Base-by-base conservation (phyloP, 2,113 vertebrate species). In the Rattus rattus region DNA sequence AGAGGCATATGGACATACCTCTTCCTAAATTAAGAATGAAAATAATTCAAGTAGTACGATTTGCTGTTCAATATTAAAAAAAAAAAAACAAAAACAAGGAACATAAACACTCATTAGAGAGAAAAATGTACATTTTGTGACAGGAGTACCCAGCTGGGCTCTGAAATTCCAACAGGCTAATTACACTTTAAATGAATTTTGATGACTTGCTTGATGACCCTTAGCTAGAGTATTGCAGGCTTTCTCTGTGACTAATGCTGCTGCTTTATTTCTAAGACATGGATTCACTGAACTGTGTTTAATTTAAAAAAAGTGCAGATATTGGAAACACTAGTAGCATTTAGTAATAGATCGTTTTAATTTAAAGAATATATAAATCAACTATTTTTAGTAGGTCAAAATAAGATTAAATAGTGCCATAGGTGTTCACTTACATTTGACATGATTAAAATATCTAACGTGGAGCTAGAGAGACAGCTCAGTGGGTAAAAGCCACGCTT, bases 311-410 rank as follows among this genome's bases (percentile, higher is more conserved):
- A 92, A 65, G 9, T 61, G 28, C 19, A 84, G 33, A 90, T 49
- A 77, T 69, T 59, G 10, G 86, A 95, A 92, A 92, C 49, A 49
- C 14, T 77, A 92, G 39, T 77, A 92, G 39, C 30, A 87, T 59
- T 97, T 96, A 93, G 28, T 70, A 93, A 52, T 83, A 33, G 11
- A 49, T 67, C 33, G 90, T 47, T 93, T 89, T 63, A 69, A 92
- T 73, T 81, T 86, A 90, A 90, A 93, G 30, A 93, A 70, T 43
- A 0, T 65, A 79, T 69, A 81, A 93, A 87, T 33, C 59, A 72
- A 88, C 63, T 83, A 39, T 20, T 88, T 96, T 80, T 43, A 52
- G 19, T 85, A 13, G 22, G 19, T 95, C 26, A 70, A 70, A 88
- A 59, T 65, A 84, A 92, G 52, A 84, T 52, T 70, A 90, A 89